These are phyloP conservation scores for Psilopogon haemacephalus DNA, from an alignment of 2,113 vertebrate species.

Conservation along the genomic window DNA sequence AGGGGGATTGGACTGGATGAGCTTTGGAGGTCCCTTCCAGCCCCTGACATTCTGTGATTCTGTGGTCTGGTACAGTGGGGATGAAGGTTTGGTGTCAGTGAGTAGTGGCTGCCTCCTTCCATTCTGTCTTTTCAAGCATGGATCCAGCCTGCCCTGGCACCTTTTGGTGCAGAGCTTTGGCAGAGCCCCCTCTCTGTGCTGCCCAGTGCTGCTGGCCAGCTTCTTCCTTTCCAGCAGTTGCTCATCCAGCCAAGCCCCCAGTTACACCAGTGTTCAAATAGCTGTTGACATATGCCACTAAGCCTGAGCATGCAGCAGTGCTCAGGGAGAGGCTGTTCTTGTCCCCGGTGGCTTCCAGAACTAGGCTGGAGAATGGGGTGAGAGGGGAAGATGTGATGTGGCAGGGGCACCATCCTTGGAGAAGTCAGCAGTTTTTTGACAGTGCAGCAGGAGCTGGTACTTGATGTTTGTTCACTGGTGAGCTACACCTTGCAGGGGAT, in stretches of 20 bases:
- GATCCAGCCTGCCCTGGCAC: neutral
- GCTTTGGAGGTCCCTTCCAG: too few species aligned
- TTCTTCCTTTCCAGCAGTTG: neutral
- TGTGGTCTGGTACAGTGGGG: neutral
- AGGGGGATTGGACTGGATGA: too few species aligned
- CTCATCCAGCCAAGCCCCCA: neutral
- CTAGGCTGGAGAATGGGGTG: neutral
- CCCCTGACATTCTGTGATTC: too few species aligned
- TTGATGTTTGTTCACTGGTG: neutral
- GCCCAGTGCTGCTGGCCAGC: neutral
- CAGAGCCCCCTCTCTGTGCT: neutral
- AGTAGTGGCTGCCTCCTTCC: neutral
- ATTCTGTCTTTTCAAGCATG: neutral
- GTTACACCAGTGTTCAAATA: rapidly evolving
- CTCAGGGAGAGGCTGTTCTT: neutral
- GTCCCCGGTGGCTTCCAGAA: rapidly evolving
- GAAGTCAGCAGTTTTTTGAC: neutral
- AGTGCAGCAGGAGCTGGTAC: neutral
- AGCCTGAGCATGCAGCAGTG: rapidly evolving
- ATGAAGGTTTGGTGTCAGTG: neutral
- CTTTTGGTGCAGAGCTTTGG: neutral
- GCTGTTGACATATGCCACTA: rapidly evolving
- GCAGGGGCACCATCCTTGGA: neutral
- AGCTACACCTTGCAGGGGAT: rapidly evolving
- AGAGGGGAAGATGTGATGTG: neutral